Percentiles rank a stretch among this genome's conserved stretches.
These are phyloP conservation scores for Clarias platycephalus DNA, from an alignment of 2,797 vertebrate species.

Conservation along the genomic window DNA sequence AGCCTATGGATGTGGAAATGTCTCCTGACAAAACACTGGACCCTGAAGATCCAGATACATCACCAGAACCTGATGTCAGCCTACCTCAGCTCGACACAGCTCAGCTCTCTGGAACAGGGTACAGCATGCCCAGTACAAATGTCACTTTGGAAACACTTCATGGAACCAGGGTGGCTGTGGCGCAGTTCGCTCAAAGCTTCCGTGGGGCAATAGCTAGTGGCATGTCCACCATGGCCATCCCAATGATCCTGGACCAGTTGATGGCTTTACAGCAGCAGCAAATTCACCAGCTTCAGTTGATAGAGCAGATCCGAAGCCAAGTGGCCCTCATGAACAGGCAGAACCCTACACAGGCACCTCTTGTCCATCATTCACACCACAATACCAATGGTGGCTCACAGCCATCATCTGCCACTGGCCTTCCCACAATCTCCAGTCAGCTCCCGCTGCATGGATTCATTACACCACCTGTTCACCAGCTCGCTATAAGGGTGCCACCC, in stretches of 20 bases:
- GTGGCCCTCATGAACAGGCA: slow-evolving; percentile 95
- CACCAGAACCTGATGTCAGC: slow-evolving; percentile 78
- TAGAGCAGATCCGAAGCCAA: slow-evolving; percentile 97
- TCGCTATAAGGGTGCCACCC: slow-evolving; percentile 80
- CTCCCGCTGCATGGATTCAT: slow-evolving; percentile 88
- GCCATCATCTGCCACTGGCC: slow-evolving; percentile 68
- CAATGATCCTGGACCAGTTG: slow-evolving; percentile 96
- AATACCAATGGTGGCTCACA: slow-evolving; percentile 66
- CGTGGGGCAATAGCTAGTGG: slow-evolving; percentile 73
- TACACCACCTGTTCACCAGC: slow-evolving; percentile 82
- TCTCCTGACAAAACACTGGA: slow-evolving; percentile 77
- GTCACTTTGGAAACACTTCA: slow-evolving; percentile 98
- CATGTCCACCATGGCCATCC: slow-evolving; percentile 88
- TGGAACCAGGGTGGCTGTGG: slow-evolving; percentile 95
- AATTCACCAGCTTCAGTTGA: slow-evolving; percentile 97
- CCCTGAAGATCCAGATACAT: slow-evolving; percentile 77
- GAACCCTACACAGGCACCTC: slow-evolving; percentile 74
- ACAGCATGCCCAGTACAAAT: slow-evolving; percentile 95
- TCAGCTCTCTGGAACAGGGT: slow-evolving; percentile 77
- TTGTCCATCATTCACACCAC: slow-evolving; percentile 71
- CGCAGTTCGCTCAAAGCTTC: slow-evolving; percentile 92
- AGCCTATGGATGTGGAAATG: slow-evolving; percentile 92
- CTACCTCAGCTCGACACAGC: slow-evolving; percentile 83
- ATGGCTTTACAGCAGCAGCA: slow-evolving; percentile 99
- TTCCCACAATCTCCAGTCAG: slow-evolving; percentile 78